A percentile compares a stretch with the other conserved stretches of the same genome.
Conservation (phyloP, 2,113 vertebrate genomes). For the Hiodon tergisus region DNA sequence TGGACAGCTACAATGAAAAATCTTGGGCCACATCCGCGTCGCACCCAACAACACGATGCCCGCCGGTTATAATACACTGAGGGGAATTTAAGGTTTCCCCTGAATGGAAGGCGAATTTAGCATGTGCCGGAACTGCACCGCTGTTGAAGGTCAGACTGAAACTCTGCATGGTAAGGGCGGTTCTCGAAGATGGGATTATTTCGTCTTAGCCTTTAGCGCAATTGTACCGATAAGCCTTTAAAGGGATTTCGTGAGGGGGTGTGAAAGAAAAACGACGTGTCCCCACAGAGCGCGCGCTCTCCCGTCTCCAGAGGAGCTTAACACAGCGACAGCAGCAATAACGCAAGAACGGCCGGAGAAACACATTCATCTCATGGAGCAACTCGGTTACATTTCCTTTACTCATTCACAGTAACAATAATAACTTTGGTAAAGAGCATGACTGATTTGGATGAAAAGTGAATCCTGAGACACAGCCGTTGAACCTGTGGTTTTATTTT, state of each 20-base stretch:
- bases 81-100: too few species aligned
- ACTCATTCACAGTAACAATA: background rate
- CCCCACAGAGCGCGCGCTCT: too few species aligned
- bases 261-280: background rate
- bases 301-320: too few species aligned
- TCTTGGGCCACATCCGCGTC: too few species aligned
- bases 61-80: too few species aligned
- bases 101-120: background rate
- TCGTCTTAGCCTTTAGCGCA: conserved; percentile 3
- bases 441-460: conserved; percentile 14
- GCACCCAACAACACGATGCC: background rate
- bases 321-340: background rate
- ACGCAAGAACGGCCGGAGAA: background rate
- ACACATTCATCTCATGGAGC: background rate
- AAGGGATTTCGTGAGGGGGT: conserved; percentile 26
- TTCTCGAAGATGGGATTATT: background rate
- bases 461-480: conserved; percentile 8
- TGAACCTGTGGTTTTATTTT: conserved; percentile 9
- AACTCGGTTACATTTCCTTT: background rate
- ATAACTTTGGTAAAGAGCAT: background rate
- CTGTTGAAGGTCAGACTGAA: background rate
- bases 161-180: background rate
- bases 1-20: too few species aligned
- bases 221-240: conserved; percentile 26
- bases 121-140: background rate